Base-by-base conservation (phyloP, 2,888 invertebrate species). In the Apantesis nais region DNA sequence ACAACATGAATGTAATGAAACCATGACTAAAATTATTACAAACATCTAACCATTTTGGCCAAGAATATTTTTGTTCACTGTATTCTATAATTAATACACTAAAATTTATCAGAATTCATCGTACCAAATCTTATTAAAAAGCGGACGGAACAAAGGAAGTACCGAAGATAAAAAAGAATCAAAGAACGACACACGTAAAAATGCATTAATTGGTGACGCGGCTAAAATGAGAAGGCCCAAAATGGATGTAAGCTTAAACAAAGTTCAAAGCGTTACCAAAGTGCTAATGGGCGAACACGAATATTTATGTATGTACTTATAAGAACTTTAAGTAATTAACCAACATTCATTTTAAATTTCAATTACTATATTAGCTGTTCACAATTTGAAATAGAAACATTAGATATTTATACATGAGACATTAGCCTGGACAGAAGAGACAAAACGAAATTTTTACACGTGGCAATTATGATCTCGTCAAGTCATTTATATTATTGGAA, bases 161-260 rank as follows among this genome's bases (percentile, higher is more conserved):
- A 78, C 80, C 81, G 74, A 81, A 79, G 77, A 81, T 78, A 78
- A 84, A 84, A 83, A 81, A 76, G 66, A 80, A 78, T 73, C 71
- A 69, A 77, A 75, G 75, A 67, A 64, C 76, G 80, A 81, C 81
- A 84, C 80, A 83, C 75, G 82, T 87, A 90, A 90, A 67, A 91
- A 91, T 89, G 84, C 90, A 87, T 92, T 93, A 93, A 93, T 93
- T 93, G 90, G 91, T 89, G 87, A 82, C 85, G 85, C 74, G 78
- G 82, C 87, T 89, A 88, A 88, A 88, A 84, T 81, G 83, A 86
- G 86, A 84, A 81, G 75, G 75, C 84, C 83, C 79, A 76, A 87
- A 89, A 89, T 88, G 88, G 88, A 88, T 86, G 89, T 88, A 86
- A 89, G 83, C 81, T 83, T 85, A 86, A 76, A 83, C 83, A 71